These are phyloP conservation scores for mouse (Mus musculus) DNA, from an alignment of 2,113 vertebrate species.

Conservation along the genomic window GRCm39 chr5:79305001-79305500, in stretches of 20 bases:
- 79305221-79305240: background rate
- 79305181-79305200: background rate
- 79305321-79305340: background rate
- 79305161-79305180: background rate
- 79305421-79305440: background rate
- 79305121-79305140: background rate
- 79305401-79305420: conserved; percentile 21
- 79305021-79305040: too few species aligned
- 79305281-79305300: background rate
- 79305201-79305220: background rate
- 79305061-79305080: too few species aligned
- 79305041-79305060: too few species aligned
- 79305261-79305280: background rate
- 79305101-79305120: background rate
- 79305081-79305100: too few species aligned
- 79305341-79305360: background rate
- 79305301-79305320: background rate
- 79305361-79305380: background rate
- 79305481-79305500: conserved; percentile 5
- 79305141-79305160: background rate
- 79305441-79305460: conserved; percentile 1
- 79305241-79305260: background rate
- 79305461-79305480: background rate
- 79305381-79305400: background rate
- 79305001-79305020: too few species aligned